phyloP scores from a whole-genome alignment of 1,140 invertebrate genomes.

The Andrena cerasifolii region DNA sequence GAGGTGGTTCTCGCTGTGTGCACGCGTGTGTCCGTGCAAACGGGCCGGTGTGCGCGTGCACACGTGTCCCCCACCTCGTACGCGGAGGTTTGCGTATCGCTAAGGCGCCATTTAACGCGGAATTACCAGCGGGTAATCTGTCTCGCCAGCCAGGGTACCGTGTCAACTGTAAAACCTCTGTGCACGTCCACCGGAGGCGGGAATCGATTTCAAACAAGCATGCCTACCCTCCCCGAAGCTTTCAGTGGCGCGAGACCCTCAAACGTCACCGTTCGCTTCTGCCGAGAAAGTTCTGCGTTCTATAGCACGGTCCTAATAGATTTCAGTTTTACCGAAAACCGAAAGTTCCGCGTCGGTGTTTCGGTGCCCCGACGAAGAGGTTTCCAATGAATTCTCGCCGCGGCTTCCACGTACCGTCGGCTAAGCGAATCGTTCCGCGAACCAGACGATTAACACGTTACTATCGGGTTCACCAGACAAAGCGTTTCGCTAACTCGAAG shows the following conservation, averaged over 20 bases:
- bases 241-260: too few species aligned
- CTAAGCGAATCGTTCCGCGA: conserved; percentile 10
- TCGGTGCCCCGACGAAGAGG: neutral
- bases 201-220: too few species aligned
- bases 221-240: too few species aligned
- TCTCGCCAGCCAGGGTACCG: conserved; percentile 9
- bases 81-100: neutral
- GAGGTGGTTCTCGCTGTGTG: neutral
- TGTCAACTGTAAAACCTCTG: conserved; percentile 29
- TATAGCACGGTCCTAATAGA: too few species aligned
- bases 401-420: neutral
- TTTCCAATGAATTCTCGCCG: neutral
- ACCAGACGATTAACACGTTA: conserved; percentile 8
- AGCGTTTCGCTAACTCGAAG: neutral
- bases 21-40: too few species aligned
- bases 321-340: too few species aligned
- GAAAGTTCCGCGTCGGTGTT: neutral
- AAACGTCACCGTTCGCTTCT: too few species aligned
- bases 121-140: conserved; percentile 21
- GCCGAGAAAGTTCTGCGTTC: too few species aligned
- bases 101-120: conserved; percentile 35
- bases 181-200: neutral
- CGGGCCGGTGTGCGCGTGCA: neutral
- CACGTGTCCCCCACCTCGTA: neutral
- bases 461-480: neutral